These are phyloP conservation scores for Pyrgus malvae DNA, from an alignment of 2,888 invertebrate genomes.

Conservation along the genomic window DNA sequence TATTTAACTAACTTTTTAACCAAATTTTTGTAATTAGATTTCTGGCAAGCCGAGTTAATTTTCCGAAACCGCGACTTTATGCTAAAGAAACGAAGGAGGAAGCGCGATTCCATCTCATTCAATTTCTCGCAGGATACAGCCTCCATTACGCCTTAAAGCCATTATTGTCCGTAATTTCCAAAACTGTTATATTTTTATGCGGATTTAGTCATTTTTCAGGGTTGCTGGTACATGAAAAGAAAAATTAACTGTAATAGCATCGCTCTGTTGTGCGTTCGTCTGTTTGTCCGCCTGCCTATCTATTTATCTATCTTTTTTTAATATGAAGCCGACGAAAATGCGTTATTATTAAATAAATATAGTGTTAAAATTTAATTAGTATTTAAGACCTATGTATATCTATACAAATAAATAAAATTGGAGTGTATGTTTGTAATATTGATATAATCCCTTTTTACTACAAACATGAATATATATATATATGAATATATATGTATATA, in stretches of 20 bases:
- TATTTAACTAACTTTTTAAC: background rate
- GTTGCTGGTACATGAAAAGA: background rate
- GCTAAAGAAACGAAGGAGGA: background rate
- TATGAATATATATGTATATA: too few relatives aligned
- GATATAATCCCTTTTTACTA: too few relatives aligned
- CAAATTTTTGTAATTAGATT: constrained; percentile 7
- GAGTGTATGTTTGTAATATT: too few relatives aligned
- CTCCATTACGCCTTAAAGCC: constrained; percentile 1
- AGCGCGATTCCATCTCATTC: constrained; percentile 13
- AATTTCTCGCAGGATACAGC: constrained; percentile 16
- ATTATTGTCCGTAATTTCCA: background rate
- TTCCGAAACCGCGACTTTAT: background rate
- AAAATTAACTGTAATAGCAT: background rate
- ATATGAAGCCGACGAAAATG: too few relatives aligned
- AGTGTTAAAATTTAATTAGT: too few relatives aligned
- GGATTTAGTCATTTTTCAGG: background rate
- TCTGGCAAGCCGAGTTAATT: constrained; percentile 6
- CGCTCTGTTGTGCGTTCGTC: background rate
- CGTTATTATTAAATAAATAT: too few relatives aligned
- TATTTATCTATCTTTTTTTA: too few relatives aligned
- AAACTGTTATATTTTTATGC: background rate
- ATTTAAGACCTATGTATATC: too few relatives aligned
- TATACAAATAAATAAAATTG: too few relatives aligned
- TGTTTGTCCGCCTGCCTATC: too few relatives aligned
- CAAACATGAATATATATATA: too few relatives aligned